Evolutionary conservation across 2,113 vertebrate genomes (phyloP).

Genomic region (Cyanoderma ruficeps): DNA sequence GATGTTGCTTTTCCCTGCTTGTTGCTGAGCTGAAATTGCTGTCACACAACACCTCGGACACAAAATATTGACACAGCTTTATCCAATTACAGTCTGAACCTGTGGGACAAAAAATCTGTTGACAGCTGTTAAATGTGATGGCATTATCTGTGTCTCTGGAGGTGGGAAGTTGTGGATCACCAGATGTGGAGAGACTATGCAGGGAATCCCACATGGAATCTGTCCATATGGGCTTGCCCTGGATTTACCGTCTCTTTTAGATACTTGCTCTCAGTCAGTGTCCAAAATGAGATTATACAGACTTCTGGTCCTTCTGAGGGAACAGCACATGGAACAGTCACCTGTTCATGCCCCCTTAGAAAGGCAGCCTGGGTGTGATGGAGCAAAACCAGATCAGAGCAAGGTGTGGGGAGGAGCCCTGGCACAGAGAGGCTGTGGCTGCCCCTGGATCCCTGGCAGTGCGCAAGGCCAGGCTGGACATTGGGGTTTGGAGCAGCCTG

Average conservation of each 20-base stretch:
- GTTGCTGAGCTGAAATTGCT: background rate
- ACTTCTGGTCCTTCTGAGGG: background rate
- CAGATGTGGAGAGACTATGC: background rate
- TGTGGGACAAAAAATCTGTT: background rate
- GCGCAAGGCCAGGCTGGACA: background rate
- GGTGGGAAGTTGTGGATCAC: background rate
- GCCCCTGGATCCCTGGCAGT: background rate
- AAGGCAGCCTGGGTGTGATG: background rate
- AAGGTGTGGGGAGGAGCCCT: rapidly evolving
- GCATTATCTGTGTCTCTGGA: constrained; percentile 9
- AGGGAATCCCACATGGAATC: background rate
- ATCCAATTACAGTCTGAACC: background rate
- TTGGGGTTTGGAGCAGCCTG: background rate
- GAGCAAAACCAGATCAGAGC: background rate
- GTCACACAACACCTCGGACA: background rate
- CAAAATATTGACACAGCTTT: constrained; percentile 13
- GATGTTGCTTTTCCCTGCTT: background rate
- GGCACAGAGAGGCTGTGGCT: background rate
- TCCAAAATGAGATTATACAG: background rate
- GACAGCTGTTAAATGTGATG: constrained; percentile 7
- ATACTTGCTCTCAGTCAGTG: background rate
- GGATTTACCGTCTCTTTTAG: background rate
- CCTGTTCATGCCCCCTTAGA: background rate
- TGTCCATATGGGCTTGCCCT: background rate
- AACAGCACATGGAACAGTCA: rapidly evolving